Base-by-base conservation (phyloP, 2,797 vertebrate genomes). In the Helostoma temminkii region DNA sequence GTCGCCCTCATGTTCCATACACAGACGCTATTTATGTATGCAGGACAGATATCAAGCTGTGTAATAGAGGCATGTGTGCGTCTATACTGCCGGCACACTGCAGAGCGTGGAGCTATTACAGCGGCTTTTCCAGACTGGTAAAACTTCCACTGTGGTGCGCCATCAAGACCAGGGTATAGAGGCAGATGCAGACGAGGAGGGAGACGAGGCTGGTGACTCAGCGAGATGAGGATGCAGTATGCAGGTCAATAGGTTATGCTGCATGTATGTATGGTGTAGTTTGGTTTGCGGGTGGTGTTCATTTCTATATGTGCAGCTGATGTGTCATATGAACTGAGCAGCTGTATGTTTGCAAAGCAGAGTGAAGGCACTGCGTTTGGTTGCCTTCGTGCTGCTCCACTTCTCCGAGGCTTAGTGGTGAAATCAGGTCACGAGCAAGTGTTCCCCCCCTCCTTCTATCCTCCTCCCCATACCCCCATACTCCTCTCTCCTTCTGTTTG, bases 381-480 rank as follows among this genome's bases (percentile, higher is more conserved):
- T 70, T 77, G 61, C 59, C 52, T 80, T 37, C 25, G 54, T 68
- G 74, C 78, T 83, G 89, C 80, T 90, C 72, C 81, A 83, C 80
- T 62, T 76, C 71, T 87, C 46, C 22, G n/a, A 72, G 82, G 88
- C 86, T 88, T 88, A 83, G 72, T 71, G 61, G 61, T 66, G 79
- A 93, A 94, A 92, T 91, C 88, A 83, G 91, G 90, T 92, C 92
- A 93, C 71, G 55, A 82, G 76, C 78, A 66, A 67, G 71, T 57
- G 59, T 36, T 8, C 11, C 47, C 26, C 41, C 60, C 54, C 62
- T 14, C 62, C 42, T 37, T 60, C 66, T 55, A 57, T 79, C 76
- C 71, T 58, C 36, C 59, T 73, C 47, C 61, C 66, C 26, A n/a
- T n/a, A 6, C 66, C 46, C 61, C 66, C 34, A 3, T 66, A 67